A percentile compares a stretch with the other conserved stretches of the same genome.
Evolutionary conservation across 2,888 invertebrate species (phyloP).

Genomic region (Prosopocoilus inquinatus): DNA sequence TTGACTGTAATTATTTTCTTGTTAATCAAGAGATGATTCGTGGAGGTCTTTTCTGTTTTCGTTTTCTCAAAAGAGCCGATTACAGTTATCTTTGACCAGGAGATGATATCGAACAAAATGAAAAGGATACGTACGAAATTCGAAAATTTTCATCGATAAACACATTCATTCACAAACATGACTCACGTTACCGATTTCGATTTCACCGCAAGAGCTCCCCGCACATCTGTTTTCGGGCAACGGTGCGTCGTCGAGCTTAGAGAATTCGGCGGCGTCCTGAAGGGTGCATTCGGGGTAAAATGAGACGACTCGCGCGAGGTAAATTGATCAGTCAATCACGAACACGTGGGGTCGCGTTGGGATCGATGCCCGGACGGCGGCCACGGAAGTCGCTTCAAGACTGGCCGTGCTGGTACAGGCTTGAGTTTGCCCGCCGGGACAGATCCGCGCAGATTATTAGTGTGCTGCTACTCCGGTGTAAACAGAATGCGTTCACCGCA

Average conservation of each 20-base stretch:
- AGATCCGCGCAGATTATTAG: conserved; percentile 30
- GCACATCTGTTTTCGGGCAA: neutral
- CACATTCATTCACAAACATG: too few relatives aligned
- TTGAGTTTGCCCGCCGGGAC: conserved; percentile 29
- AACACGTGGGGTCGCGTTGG: conserved; percentile 27
- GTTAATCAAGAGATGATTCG: too few relatives aligned
- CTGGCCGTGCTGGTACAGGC: conserved; percentile 35
- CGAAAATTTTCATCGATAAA: too few relatives aligned
- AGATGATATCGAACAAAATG: too few relatives aligned
- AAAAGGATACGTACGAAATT: too few relatives aligned
- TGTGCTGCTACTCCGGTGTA: conserved; percentile 9
- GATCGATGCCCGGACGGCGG: conserved; percentile 29
- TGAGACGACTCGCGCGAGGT: conserved; percentile 3
- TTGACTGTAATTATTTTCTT: too few relatives aligned
- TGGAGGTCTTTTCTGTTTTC: too few relatives aligned
- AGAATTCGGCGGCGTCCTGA: neutral
- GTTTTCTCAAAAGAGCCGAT: too few relatives aligned
- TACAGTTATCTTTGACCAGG: too few relatives aligned
- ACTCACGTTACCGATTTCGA: neutral
- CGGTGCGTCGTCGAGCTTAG: neutral
- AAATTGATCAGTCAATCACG: conserved; percentile 21
- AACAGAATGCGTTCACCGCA: conserved; percentile 21
- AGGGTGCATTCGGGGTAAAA: neutral
- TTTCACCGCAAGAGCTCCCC: neutral
- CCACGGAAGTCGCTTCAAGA: conserved; percentile 38